Evolutionary conservation across 1,140 invertebrate genomes (phyloP).

Genomic region (Bombus ignitus): DNA sequence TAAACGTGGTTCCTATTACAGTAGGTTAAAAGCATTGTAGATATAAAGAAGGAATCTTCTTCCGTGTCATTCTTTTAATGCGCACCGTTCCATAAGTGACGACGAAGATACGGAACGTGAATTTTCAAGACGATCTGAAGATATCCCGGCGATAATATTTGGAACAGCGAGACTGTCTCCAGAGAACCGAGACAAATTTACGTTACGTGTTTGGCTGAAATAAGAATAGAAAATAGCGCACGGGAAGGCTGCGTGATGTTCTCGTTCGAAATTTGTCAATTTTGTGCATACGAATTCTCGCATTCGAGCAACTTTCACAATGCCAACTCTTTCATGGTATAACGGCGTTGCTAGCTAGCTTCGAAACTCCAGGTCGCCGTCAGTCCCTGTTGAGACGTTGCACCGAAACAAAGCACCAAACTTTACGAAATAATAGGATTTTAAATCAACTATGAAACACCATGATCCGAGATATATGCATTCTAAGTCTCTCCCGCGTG

Average conservation of each 20-base stretch:
- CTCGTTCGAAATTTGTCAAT: conserved; percentile 13
- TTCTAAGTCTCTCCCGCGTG: not conserved
- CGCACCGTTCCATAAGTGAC: not conserved
- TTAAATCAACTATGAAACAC: conserved; percentile 36
- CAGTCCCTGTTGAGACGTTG: conserved; percentile 21
- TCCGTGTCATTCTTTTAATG: not conserved
- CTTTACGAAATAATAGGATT: conserved; percentile 48
- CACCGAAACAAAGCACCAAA: conserved; percentile 15
- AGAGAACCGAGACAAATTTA: conserved; percentile 12
- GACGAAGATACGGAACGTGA: not conserved
- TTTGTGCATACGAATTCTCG: not conserved
- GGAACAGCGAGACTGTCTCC: not conserved
- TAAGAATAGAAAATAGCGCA: not conserved
- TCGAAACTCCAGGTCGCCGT: not conserved
- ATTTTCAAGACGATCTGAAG: not conserved
- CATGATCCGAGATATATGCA: not conserved
- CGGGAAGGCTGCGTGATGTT: not conserved
- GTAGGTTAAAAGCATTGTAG: no score
- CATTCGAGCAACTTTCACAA: not conserved
- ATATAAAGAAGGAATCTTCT: no score
- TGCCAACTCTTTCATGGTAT: not conserved
- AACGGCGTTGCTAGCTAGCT: not conserved
- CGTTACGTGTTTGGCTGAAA: not conserved
- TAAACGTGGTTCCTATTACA: not conserved
- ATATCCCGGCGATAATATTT: not conserved